Base-by-base conservation (phyloP, 1,140 invertebrate genomes). In the Archegozetes longisetosus region DNA sequence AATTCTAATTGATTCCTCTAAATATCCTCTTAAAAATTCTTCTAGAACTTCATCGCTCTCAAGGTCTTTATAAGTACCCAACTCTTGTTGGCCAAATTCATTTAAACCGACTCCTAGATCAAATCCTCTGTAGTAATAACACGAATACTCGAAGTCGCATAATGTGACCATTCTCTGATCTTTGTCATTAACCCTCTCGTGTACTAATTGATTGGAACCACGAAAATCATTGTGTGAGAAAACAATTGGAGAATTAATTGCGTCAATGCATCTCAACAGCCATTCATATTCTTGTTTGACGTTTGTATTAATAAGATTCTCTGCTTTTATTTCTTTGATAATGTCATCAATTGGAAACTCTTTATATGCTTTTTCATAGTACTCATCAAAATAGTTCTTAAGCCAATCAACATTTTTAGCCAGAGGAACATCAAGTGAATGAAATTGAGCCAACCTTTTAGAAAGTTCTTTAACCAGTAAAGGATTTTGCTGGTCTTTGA, bases 211-310 rank as follows among this genome's bases (percentile, higher is more conserved):
- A 52, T 52, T 52, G 14, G 50, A 52, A 9, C 50, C 50, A 25
- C 50, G 50, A 28, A 52, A 52, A 28, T 52, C 50, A 28, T 52
- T 52, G 50, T 52, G 50, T 28, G 50, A 24, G 27, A 52, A 52
- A n/a, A 52, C 50, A 25, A 52, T 23, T 25, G 50, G 50, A 4
- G 50, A 52, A 9, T 52, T 6, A 24, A 4, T 23, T 6, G 22
- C 22, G 6, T 28, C n/a, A 9, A 52, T 9, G 4, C 6, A 6
- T 23, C 20, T 28, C 6, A 52, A 6, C 4, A 52, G 50, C 50
- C 27, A 24, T 23, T 28, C 14, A 52, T 52, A 28, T n/a, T 52
- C 50, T 6, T 23, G 4, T 23, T 28, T 23, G 25, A 23, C 9
- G 50, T 52, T 28, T 6, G 4, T 9, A 6, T 25, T 28, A 9